These are phyloP conservation scores for Drosophila kuntzei DNA, from an alignment of 2,888 invertebrate genomes.

Conservation along the genomic window DNA sequence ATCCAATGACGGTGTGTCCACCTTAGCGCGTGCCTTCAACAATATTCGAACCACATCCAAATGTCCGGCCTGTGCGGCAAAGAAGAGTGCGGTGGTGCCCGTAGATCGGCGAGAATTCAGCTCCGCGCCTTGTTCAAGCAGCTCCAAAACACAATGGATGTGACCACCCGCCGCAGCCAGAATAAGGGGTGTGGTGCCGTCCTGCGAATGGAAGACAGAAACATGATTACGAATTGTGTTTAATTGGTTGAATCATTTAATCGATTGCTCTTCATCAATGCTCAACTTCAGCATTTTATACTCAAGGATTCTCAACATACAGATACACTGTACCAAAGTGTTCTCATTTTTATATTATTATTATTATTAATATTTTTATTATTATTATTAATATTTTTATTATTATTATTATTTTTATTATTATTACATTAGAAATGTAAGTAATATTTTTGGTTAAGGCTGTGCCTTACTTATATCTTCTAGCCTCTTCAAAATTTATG, in stretches of 20 bases:
- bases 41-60: conserved; percentile 92
- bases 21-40: conserved; percentile 91
- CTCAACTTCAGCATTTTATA: neutral
- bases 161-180: conserved; percentile 96
- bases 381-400: too few species aligned
- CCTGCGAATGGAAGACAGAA: conserved; percentile 87
- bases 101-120: conserved; percentile 94
- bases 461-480: neutral
- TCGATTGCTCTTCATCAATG: neutral
- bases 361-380: neutral
- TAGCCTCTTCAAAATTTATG: too few species aligned
- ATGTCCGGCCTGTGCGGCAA: conserved; percentile 97
- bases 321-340: neutral
- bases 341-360: neutral
- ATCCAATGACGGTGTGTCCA: conserved; percentile 93
- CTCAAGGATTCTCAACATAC: neutral
- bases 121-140: conserved; percentile 96
- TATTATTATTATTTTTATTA: too few species aligned
- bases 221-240: neutral
- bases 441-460: neutral
- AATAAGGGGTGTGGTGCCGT: conserved; percentile 97
- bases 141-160: conserved; percentile 92
- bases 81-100: conserved; percentile 96
- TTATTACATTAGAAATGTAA: too few species aligned
- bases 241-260: conserved; percentile 2